Percentiles rank a stretch among this genome's conserved stretches.
These are phyloP conservation scores for Apus apus DNA, from an alignment of 2,113 vertebrate species.

Conservation along the genomic window DNA sequence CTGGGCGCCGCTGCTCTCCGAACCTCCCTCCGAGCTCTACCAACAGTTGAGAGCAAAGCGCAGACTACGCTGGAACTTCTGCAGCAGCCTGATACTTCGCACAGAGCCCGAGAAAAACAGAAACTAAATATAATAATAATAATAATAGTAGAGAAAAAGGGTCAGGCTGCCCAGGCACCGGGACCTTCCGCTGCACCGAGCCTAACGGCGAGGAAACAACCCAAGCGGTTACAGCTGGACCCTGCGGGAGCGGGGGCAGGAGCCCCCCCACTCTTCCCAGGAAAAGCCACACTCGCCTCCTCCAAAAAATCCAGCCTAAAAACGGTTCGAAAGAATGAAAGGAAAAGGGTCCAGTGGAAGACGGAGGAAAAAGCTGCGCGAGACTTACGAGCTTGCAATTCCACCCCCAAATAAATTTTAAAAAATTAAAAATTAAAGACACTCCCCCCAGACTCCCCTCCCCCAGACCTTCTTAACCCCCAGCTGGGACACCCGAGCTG, in stretches of 20 bases:
- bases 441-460: constrained; percentile 54
- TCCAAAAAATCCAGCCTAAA: not conserved
- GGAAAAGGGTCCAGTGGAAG: not conserved
- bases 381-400: not conserved
- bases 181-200: not conserved
- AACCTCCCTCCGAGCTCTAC: not conserved
- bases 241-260: not conserved
- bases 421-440: constrained; percentile 67
- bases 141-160: not conserved
- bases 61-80: not conserved
- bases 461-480: constrained; percentile 55
- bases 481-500: constrained; percentile 53
- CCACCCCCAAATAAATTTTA: constrained; percentile 46
- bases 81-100: not conserved
- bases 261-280: not conserved
- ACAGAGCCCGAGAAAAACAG: constrained; percentile 68
- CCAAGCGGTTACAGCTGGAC: not conserved
- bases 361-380: constrained; percentile 4
- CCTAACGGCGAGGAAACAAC: not conserved
- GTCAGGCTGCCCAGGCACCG: not conserved
- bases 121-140: constrained; percentile 54
- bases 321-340: not conserved
- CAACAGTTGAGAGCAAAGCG: not conserved
- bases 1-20: not conserved
- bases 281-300: not conserved